Percentiles rank a stretch among this genome's conserved stretches.
Conservation (phyloP, 2,888 invertebrate genomes). For the Neria commutata region DNA sequence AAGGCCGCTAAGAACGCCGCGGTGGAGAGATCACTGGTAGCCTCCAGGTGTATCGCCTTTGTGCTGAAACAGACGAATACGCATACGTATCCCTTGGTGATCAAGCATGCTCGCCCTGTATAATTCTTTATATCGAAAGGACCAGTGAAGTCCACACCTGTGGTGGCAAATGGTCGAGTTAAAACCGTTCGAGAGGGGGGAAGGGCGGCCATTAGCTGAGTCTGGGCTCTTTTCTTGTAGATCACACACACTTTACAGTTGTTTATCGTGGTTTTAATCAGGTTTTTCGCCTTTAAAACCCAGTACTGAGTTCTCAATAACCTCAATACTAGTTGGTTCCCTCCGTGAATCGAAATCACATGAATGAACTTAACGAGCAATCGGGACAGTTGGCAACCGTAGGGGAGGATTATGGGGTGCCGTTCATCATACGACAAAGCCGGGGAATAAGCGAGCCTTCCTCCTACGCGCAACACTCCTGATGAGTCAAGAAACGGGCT, state of each 20-base stretch:
- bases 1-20: constrained; percentile 24
- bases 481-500: no score
- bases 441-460: no score
- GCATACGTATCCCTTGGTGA: constrained; percentile 1
- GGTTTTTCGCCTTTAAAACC: neutral
- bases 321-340: constrained; percentile 3
- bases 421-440: no score
- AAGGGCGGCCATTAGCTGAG: neutral
- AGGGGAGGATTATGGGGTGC: no score
- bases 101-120: constrained; percentile 5
- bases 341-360: neutral
- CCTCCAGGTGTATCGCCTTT: constrained; percentile 19
- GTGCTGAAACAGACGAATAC: constrained; percentile 13
- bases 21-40: constrained; percentile 18
- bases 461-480: no score
- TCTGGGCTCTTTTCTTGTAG: neutral
- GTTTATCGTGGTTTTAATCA: constrained; percentile 3
- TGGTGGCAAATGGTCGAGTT: neutral
- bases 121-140: constrained; percentile 4
- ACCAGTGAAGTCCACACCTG: neutral
- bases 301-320: no score
- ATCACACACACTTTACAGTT: constrained; percentile 3
- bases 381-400: neutral
- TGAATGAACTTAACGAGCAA: constrained; percentile 4
- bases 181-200: neutral